Conservation (phyloP, 2,888 invertebrate genomes). For the Hipparchia semele region DNA sequence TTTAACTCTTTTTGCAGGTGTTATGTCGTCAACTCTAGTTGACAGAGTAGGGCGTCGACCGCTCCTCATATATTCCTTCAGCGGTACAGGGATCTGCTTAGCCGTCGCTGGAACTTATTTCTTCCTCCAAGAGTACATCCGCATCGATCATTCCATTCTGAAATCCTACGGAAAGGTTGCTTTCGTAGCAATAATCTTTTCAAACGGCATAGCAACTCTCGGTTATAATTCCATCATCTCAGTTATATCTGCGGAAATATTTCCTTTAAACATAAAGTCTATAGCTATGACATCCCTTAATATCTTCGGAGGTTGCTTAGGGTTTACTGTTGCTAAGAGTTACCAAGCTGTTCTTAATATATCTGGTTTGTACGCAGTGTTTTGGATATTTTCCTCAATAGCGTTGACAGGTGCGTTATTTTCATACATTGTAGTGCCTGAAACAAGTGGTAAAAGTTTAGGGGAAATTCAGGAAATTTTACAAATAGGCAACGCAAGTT, state of each 20-base stretch:
- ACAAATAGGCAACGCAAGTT: constrained; percentile 60
- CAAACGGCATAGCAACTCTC: constrained; percentile 54
- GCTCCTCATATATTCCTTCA: constrained; percentile 66
- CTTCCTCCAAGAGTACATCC: constrained; percentile 55
- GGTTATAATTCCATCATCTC: constrained; percentile 78
- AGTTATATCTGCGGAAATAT: constrained; percentile 77
- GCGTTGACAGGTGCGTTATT: constrained; percentile 75
- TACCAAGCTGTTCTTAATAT: constrained; percentile 75
- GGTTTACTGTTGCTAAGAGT: constrained; percentile 74
- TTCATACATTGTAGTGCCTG: constrained; percentile 76
- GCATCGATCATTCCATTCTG: constrained; percentile 48
- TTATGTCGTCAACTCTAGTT: constrained; percentile 60
- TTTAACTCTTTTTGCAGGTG: constrained; percentile 52
- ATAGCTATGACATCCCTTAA: constrained; percentile 74
- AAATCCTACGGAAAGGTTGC: constrained; percentile 59
- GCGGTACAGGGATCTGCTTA: constrained; percentile 55
- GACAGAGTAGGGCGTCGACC: constrained; percentile 73
- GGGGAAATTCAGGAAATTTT: constrained; percentile 80
- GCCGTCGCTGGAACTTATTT: constrained; percentile 63
- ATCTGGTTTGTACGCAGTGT: constrained; percentile 73
- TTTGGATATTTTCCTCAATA: constrained; percentile 70
- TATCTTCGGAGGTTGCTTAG: constrained; percentile 71
- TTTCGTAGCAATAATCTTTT: constrained; percentile 67
- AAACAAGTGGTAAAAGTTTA: constrained; percentile 82
- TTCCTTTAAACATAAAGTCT: constrained; percentile 82